Base-by-base conservation (phyloP, 2,113 vertebrate genomes). In the Xerus inauris region DNA sequence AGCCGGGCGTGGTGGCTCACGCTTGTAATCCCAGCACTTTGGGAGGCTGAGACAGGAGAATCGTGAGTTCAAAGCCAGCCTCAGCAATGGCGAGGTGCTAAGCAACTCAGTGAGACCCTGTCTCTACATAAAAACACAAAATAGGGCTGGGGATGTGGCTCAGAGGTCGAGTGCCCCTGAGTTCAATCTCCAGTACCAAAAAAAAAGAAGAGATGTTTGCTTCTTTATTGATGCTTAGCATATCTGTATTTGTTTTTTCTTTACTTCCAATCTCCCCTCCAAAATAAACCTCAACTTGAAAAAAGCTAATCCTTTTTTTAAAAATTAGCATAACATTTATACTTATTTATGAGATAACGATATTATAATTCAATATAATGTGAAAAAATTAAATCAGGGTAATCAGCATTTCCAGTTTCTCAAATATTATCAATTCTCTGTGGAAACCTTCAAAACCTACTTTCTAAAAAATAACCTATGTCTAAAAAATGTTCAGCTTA, bases 241-340 rank as follows among this genome's bases (percentile, higher is more conserved):
- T 45, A 57, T 92, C 91, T 96, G 1, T 54, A 51, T 47, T 96
- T 94, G 42, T 8, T 65, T 79, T 94, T 97, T 95, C 54, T 97
- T 97, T 28, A 82, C 16, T 84, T 32, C 47, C 38, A 62, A 62
- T 5, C 16, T 4, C 4, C 14, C 35, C 17, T 0, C 35, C 3
- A n/a, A 85, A 42, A 96, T 95, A 95, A 8, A 32, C 30, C 22
- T 91, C 72, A 89, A 5, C 14, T 65, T 89, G 14, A 76, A 94
- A 90, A 92, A 59, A 32, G 1, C 72, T 89, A 87, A 45, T 97
- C 80, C 30, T 95, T 62, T 64, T 94, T 81, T 30, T 49, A 22
- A 94, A 42, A 94, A 42, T 7, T 30, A 13, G 51, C 28, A 59
- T 32, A 59, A 20, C 24, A 54, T 42, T 47, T 47, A 19, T 73